Evolutionary conservation across 2,888 invertebrate species (phyloP).

Genomic region (Ophion slaviceki): DNA sequence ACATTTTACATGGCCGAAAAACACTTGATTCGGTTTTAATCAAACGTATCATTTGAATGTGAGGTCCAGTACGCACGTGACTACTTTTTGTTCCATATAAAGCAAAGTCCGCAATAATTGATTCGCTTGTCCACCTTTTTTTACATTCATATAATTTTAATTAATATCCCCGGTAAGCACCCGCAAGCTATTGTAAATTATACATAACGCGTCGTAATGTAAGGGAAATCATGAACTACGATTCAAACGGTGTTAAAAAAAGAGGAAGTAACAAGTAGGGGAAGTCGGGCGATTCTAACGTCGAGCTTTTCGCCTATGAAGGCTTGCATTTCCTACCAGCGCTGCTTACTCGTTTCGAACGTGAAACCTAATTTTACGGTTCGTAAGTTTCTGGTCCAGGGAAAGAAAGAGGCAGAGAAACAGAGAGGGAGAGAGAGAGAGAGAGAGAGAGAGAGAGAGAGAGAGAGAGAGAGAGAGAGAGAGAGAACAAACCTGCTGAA

Average conservation of each 20-base stretch:
- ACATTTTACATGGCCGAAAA: not conserved
- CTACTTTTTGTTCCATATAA: not conserved
- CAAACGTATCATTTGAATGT: not conserved
- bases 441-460: slow-evolving; percentile 21
- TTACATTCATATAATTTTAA: slow-evolving; percentile 45
- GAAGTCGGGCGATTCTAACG: slow-evolving; percentile 33
- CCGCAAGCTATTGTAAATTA: slow-evolving; percentile 33
- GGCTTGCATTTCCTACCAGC: slow-evolving; percentile 38
- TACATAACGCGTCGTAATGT: slow-evolving; percentile 47
- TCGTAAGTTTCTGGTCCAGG: slow-evolving; percentile 67
- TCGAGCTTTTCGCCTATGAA: slow-evolving; percentile 49
- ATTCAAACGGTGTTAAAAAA: slow-evolving; percentile 15
- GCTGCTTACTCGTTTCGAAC: slow-evolving; percentile 65
- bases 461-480: slow-evolving; percentile 34
- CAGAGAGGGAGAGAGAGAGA: slow-evolving; percentile 15
- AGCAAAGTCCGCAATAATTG: not conserved
- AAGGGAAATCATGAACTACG: slow-evolving; percentile 52
- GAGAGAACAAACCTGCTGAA: slow-evolving; percentile 67
- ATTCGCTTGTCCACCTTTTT: not conserved
- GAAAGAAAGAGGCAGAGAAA: slow-evolving; percentile 41
- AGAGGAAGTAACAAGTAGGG: slow-evolving; percentile 14
- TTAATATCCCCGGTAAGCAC: slow-evolving; percentile 24
- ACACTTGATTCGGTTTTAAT: too few species aligned
- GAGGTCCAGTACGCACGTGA: not conserved
- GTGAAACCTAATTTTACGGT: slow-evolving; percentile 74